phyloP scores from a whole-genome alignment of 2,888 invertebrate genomes.

The Aphodius sticticus region DNA sequence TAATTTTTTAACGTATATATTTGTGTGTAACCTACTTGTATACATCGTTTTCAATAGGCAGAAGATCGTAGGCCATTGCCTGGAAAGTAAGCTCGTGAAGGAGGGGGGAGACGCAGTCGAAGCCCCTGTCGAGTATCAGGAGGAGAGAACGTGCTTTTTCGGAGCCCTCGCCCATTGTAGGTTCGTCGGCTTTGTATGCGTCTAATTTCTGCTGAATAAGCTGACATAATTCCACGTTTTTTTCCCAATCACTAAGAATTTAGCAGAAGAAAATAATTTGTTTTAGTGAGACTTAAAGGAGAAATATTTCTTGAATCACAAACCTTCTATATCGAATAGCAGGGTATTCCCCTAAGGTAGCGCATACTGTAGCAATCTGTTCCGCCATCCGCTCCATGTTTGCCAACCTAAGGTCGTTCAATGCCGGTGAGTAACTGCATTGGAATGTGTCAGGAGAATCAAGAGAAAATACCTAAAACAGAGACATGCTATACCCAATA shows the following conservation, averaged over 20 bases:
- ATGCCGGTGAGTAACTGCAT: slow-evolving; percentile 93
- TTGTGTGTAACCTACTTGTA: slow-evolving; percentile 70
- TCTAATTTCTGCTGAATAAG: slow-evolving; percentile 98
- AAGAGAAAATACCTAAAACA: slow-evolving; percentile 85
- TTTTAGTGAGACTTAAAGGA: too few species aligned
- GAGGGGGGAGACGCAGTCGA: slow-evolving; percentile 96
- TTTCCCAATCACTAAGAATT: slow-evolving; percentile 86
- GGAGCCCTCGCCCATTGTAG: slow-evolving; percentile 99
- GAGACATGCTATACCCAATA: neutral
- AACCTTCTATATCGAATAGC: slow-evolving; percentile 89
- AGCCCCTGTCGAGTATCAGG: slow-evolving; percentile 95
- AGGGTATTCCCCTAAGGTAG: slow-evolving; percentile 98
- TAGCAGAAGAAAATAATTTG: neutral
- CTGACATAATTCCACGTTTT: slow-evolving; percentile 96
- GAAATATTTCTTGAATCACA: too few species aligned
- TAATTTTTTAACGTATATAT: neutral
- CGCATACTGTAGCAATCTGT: slow-evolving; percentile 98
- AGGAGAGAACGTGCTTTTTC: slow-evolving; percentile 97
- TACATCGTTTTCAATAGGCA: slow-evolving; percentile 99
- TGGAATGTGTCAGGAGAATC: slow-evolving; percentile 97
- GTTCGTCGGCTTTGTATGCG: slow-evolving; percentile 99
- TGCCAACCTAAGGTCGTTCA: slow-evolving; percentile 81
- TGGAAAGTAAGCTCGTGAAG: slow-evolving; percentile 94
- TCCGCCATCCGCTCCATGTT: slow-evolving; percentile 98
- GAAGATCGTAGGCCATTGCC: slow-evolving; percentile 98